These are phyloP conservation scores for Brachyptera putata DNA, from an alignment of 2,888 invertebrate genomes.

Conservation along the genomic window DNA sequence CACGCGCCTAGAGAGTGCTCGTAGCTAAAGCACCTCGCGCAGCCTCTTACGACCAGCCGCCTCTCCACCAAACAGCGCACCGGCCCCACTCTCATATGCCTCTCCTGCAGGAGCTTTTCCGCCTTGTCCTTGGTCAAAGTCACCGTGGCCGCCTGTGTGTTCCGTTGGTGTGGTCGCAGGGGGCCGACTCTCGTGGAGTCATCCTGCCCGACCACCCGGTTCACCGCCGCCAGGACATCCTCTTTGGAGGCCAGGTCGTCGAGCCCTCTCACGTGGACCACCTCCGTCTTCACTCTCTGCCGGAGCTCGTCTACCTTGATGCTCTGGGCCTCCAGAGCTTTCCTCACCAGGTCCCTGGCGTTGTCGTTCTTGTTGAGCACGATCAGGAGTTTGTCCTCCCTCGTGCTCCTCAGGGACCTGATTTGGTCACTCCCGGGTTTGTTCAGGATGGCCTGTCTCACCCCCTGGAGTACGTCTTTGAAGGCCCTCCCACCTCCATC, in stretches of 20 bases:
- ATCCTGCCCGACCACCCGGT: neutral
- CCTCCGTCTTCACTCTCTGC: neutral
- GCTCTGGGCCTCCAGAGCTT: neutral
- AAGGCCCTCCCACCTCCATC: neutral
- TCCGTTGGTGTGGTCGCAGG: neutral
- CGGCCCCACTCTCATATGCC: neutral
- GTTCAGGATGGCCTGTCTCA: neutral
- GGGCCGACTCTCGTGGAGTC: neutral
- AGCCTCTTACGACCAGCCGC: neutral
- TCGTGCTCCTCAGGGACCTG: neutral
- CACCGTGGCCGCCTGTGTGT: neutral
- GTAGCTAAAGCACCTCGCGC: no score
- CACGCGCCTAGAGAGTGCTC: no score
- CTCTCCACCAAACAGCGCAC: neutral
- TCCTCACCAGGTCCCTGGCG: neutral
- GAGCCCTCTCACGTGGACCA: neutral
- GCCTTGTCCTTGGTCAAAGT: neutral
- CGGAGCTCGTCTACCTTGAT: neutral
- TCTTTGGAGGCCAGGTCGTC: neutral
- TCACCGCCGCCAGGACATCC: neutral
- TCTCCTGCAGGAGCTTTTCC: neutral
- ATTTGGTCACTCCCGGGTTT: neutral
- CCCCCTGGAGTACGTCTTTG: neutral
- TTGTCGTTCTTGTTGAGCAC: neutral
- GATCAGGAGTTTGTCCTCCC: neutral